Evolutionary conservation across 92 coral and sea anemone genomes (phyloP).

Genomic region (Heliopora coerulea): DNA sequence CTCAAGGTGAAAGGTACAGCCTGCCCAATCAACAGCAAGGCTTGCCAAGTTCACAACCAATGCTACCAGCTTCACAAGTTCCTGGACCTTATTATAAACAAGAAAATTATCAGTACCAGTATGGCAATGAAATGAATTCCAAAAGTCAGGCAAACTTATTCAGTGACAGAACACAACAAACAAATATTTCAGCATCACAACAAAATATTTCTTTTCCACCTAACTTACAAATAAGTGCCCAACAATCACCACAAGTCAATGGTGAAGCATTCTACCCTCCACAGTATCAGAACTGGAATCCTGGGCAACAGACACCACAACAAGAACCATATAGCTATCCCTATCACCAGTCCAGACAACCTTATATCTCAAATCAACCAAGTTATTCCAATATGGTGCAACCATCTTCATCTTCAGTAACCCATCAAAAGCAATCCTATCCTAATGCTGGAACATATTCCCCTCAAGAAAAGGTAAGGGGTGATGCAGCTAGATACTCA

Average conservation of each 20-base stretch:
- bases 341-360: conserved; percentile 31
- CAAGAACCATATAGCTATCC: conserved; percentile 34
- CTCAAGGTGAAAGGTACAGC: conserved; percentile 22
- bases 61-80: conserved; percentile 7
- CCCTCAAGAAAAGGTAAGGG: conserved; percentile 27
- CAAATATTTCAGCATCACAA: neutral
- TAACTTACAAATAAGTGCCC: conserved; percentile 14
- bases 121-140: conserved; percentile 5
- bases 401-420: conserved; percentile 15
- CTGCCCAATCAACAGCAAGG: neutral
- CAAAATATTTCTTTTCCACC: neutral
- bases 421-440: conserved; percentile 3
- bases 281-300: conserved; percentile 36
- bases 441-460: conserved; percentile 20
- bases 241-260: conserved; percentile 3
- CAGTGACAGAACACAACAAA: conserved; percentile 16
- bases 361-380: conserved; percentile 39
- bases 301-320: conserved; percentile 32
- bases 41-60: neutral
- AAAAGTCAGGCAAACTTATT: neutral
- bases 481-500: conserved; percentile 35
- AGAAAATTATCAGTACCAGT: conserved; percentile 15
- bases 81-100: conserved; percentile 1
- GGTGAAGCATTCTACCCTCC: neutral
- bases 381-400: neutral